Base-by-base conservation (phyloP, 2,797 vertebrate genomes). In the Siniperca undulata region DNA sequence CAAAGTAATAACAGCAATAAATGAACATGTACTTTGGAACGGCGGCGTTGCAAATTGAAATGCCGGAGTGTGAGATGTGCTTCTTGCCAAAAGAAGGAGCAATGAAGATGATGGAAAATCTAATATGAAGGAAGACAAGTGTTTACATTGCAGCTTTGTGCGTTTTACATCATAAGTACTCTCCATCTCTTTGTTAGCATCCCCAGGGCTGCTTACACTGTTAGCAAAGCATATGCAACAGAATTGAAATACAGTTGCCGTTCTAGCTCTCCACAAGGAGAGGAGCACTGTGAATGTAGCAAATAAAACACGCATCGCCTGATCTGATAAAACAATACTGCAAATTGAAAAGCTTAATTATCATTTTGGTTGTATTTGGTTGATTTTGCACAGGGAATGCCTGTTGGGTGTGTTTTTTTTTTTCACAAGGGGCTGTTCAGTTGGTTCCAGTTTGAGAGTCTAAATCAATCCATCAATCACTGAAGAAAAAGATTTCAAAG, bases 1-100 rank as follows among this genome's bases (percentile, higher is more conserved):
- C 93, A 94, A 94, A 93, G 94, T 94, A 93, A 95, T 95, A 95
- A 95, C 93, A 74, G 87, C 93, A 90, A 89, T 91, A 94, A 95
- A 95, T 94, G 93, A 95, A 91, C 87, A 74, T 85, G 89, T 91
- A 85, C 87, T 93, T 87, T 84, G 86, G 81, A 87, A 83, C 74
- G 88, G 88, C 87, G 59, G 88, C 72, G 75, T 72, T 79, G 92
- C 92, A 95, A 94, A 96, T 94, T 92, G 92, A 94, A 95, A 90
- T 60, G 89, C 84, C 67, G 85, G 78, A 83, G 89, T 91, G 92
- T 85, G 86, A 94, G 91, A 95, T 92, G 91, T 85, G 90, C 84
- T 74, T 74, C 86, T 89, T 83, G 60, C 68, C 81, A 70, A 87
- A 88, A 86, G 85, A 79, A 75, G 73, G 65, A 74, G 86, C 87